A percentile compares a stretch with the other conserved stretches of the same genome.
phyloP scores from a whole-genome alignment of 2,888 invertebrate species.

The Ischnus inquisitorius region DNA sequence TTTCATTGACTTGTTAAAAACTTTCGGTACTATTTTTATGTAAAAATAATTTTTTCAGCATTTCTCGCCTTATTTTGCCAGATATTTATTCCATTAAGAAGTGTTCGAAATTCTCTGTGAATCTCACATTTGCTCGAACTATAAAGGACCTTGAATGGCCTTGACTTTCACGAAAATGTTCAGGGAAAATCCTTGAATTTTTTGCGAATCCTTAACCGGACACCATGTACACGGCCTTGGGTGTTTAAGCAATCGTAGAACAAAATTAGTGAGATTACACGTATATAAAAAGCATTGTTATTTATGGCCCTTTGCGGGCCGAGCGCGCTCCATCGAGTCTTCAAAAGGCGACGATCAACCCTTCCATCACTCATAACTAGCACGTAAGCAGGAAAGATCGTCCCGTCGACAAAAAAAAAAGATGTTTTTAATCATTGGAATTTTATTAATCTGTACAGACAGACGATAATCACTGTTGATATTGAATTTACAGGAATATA shows the following conservation, averaged over 20 bases:
- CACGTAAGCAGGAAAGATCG: constrained; percentile 24
- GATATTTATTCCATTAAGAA: too few relatives aligned
- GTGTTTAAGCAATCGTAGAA: not conserved
- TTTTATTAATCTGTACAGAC: not conserved
- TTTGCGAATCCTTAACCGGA: too few relatives aligned
- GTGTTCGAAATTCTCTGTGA: too few relatives aligned
- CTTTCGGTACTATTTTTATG: too few relatives aligned
- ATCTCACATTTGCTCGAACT: too few relatives aligned
- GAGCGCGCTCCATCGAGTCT: constrained; percentile 60
- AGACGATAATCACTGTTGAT: not conserved
- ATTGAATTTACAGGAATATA: not conserved
- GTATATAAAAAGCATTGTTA: constrained; percentile 30
- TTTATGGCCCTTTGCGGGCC: constrained; percentile 59
- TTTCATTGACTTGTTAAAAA: too few relatives aligned
- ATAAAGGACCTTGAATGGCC: too few relatives aligned
- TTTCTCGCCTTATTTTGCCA: too few relatives aligned
- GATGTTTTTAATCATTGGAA: not conserved
- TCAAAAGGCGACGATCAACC: constrained; percentile 41
- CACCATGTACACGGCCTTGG: not conserved
- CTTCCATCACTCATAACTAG: constrained; percentile 46
- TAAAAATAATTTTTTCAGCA: too few relatives aligned
- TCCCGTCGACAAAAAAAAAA: not conserved
- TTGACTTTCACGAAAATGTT: too few relatives aligned
- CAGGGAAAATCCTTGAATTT: too few relatives aligned
- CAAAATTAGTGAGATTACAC: constrained; percentile 30